Conservation (phyloP, 2,888 invertebrate genomes). For the Carpatolechia fugitivella region DNA sequence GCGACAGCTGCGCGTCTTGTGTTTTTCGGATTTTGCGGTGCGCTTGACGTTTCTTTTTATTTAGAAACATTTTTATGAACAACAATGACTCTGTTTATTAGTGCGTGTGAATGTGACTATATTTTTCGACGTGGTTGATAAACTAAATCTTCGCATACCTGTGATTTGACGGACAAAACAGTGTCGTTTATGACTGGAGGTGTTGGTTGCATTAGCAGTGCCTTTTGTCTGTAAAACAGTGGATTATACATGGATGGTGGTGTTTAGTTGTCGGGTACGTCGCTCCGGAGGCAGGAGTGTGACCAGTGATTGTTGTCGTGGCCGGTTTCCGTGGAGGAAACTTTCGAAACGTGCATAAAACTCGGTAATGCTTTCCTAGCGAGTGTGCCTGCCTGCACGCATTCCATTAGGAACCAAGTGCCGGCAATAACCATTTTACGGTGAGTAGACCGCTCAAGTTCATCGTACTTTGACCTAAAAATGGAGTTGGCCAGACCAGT, state of each 20-base stretch:
- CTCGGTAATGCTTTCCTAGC: constrained; percentile 75
- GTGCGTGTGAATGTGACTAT: constrained; percentile 45
- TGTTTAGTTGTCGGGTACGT: constrained; percentile 55
- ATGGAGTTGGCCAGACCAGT: constrained; percentile 32
- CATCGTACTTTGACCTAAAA: constrained; percentile 77
- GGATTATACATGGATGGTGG: constrained; percentile 65
- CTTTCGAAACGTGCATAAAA: constrained; percentile 77
- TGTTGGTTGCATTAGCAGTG: constrained; percentile 67
- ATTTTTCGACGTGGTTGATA: constrained; percentile 26
- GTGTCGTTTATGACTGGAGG: constrained; percentile 51
- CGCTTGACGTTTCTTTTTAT: constrained; percentile 66
- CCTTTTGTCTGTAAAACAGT: constrained; percentile 71
- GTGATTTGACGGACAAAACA: constrained; percentile 38
- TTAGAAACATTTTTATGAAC: constrained; percentile 48
- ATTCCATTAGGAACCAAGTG: constrained; percentile 76
- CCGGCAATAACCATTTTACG: constrained; percentile 77
- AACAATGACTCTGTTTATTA: constrained; percentile 50
- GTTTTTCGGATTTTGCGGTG: constrained; percentile 73
- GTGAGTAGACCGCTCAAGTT: constrained; percentile 76
- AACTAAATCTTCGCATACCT: constrained; percentile 34
- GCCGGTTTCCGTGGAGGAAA: constrained; percentile 75
- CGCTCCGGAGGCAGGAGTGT: constrained; percentile 64
- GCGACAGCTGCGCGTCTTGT: constrained; percentile 76
- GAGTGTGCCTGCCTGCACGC: constrained; percentile 74
- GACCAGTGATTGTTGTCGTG: constrained; percentile 78